A percentile compares a stretch with the other conserved stretches of the same genome.
These are phyloP conservation scores for Boloria selene DNA, from an alignment of 2,888 invertebrate species.

Conservation along the genomic window DNA sequence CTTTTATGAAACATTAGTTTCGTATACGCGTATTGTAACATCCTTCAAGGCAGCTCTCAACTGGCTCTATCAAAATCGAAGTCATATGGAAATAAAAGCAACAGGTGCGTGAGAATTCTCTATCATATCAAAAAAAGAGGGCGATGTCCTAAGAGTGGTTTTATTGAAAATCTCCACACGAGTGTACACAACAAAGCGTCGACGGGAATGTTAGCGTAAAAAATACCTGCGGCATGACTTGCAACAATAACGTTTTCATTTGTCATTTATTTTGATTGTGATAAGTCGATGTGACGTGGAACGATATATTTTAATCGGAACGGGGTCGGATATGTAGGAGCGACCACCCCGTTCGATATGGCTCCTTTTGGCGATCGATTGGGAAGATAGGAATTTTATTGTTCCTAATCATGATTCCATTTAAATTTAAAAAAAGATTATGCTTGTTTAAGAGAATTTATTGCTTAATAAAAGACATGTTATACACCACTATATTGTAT, in stretches of 20 bases:
- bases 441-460: too few species aligned
- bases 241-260: constrained; percentile 77
- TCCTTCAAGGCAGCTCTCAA: too few species aligned
- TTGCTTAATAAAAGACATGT: too few species aligned
- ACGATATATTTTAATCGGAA: constrained; percentile 61
- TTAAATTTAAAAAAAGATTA: too few species aligned
- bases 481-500: too few species aligned
- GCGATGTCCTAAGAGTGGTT: constrained; percentile 69
- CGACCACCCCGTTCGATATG: constrained; percentile 41
- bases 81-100: constrained; percentile 44
- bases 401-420: too few species aligned
- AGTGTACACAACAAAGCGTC: constrained; percentile 70
- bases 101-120: constrained; percentile 78
- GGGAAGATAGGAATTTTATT: too few species aligned
- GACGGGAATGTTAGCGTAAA: constrained; percentile 67
- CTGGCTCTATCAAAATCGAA: constrained; percentile 27
- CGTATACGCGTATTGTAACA: too few species aligned
- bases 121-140: constrained; percentile 57
- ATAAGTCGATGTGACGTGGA: constrained; percentile 67
- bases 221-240: constrained; percentile 73
- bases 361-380: constrained; percentile 1
- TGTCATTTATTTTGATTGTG: constrained; percentile 84
- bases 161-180: constrained; percentile 73
- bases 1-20: too few species aligned
- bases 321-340: constrained; percentile 40